These are phyloP conservation scores for Pristis pectinata DNA, from an alignment of 2,797 vertebrate genomes.

Conservation along the genomic window DNA sequence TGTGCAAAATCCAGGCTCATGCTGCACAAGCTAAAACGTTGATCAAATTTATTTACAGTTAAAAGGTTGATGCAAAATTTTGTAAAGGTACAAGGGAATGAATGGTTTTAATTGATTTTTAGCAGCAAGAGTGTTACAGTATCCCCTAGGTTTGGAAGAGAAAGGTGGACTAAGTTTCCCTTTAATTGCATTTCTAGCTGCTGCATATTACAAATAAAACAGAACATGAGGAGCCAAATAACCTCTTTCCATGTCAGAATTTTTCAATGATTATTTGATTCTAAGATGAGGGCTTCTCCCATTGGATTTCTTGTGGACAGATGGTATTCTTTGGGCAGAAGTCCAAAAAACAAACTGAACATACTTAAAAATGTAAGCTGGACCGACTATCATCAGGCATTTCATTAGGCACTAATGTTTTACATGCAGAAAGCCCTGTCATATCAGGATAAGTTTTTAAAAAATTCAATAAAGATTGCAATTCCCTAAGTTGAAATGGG, in stretches of 20 bases:
- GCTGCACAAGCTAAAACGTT: background rate
- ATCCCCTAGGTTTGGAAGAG: background rate
- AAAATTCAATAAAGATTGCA: background rate
- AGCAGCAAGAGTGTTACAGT: background rate
- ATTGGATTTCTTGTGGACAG: background rate
- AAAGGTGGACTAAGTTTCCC: background rate
- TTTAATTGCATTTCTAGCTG: background rate
- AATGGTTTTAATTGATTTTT: background rate
- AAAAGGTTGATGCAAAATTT: background rate
- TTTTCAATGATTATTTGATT: no score
- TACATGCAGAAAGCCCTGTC: background rate
- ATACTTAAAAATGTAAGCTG: conserved; percentile 1
- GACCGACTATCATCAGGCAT: background rate
- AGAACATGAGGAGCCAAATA: no score
- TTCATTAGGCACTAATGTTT: background rate
- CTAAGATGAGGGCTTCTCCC: background rate
- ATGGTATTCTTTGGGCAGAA: background rate
- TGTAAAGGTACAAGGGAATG: background rate
- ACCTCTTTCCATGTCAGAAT: no score
- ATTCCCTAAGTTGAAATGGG: background rate
- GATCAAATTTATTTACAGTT: background rate
- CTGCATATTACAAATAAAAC: background rate
- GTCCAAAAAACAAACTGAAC: background rate
- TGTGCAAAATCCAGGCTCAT: background rate
- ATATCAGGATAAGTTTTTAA: background rate